phyloP scores from a whole-genome alignment of 2,113 vertebrate species.

The Dasyprocta punctata region DNA sequence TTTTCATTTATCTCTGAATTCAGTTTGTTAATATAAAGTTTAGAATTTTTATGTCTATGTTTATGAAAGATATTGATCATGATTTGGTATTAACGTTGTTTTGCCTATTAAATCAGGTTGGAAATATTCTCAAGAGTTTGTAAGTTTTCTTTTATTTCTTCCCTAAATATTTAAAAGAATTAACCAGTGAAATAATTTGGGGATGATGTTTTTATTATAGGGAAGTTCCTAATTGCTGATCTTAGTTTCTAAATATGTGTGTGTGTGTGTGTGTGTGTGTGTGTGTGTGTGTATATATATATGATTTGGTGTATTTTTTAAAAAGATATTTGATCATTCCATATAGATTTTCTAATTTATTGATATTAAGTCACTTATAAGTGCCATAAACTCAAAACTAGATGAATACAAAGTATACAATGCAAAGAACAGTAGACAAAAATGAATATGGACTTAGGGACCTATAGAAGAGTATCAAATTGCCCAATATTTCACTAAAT shows the following conservation, averaged over 20 bases:
- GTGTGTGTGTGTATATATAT: no score
- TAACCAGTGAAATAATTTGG: slow-evolving; percentile 26
- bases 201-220: background rate
- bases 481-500: background rate
- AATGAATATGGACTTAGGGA: background rate
- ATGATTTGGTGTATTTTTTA: background rate
- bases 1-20: slow-evolving; percentile 36
- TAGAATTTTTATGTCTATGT: background rate
- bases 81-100: background rate
- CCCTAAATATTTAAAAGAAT: slow-evolving; percentile 30
- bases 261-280: no score
- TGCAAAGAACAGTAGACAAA: slow-evolving; percentile 22
- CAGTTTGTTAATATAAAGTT: background rate
- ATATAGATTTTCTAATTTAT: background rate
- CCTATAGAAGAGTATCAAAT: background rate
- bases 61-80: slow-evolving; percentile 39
- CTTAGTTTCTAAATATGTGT: no score
- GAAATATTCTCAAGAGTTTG: slow-evolving; percentile 34
- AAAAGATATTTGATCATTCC: background rate
- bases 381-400: background rate
- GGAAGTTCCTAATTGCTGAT: background rate
- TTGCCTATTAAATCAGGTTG: background rate
- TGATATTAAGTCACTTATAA: background rate
- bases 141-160: slow-evolving; percentile 33
- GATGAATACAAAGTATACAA: background rate